Evolutionary conservation across 2,113 vertebrate species (phyloP).

Genomic region (Grus americana): DNA sequence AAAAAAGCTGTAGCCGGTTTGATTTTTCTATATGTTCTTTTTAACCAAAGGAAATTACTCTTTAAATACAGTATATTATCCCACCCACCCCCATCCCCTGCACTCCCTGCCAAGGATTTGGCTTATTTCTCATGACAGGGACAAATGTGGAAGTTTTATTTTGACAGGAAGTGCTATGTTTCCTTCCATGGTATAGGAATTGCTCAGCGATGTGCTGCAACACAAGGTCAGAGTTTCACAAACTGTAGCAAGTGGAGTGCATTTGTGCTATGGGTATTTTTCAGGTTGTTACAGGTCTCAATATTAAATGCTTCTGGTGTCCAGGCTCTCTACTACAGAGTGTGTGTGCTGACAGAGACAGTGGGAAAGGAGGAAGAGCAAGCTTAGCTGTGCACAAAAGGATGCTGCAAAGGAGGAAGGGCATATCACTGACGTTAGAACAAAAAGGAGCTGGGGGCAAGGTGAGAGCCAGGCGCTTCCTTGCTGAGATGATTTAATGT

Average conservation of each 20-base stretch:
- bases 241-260: neutral
- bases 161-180: neutral
- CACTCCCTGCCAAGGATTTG: neutral
- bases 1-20: neutral
- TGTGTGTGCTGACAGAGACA: neutral
- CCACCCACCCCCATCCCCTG: neutral
- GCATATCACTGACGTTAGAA: neutral
- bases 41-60: neutral
- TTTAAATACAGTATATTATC: neutral
- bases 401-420: neutral
- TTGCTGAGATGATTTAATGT: neutral
- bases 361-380: neutral
- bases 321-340: neutral
- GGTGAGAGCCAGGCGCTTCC: neutral
- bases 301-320: neutral
- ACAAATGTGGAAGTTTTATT: neutral
- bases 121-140: neutral
- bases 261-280: neutral
- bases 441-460: neutral
- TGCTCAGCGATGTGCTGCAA: neutral
- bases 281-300: neutral
- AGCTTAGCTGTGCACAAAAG: neutral
- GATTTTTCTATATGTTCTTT: neutral
- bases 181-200: neutral
- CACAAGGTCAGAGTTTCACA: neutral